Conservation (phyloP, 2,797 vertebrate genomes). For the Alcedo atthis region DNA sequence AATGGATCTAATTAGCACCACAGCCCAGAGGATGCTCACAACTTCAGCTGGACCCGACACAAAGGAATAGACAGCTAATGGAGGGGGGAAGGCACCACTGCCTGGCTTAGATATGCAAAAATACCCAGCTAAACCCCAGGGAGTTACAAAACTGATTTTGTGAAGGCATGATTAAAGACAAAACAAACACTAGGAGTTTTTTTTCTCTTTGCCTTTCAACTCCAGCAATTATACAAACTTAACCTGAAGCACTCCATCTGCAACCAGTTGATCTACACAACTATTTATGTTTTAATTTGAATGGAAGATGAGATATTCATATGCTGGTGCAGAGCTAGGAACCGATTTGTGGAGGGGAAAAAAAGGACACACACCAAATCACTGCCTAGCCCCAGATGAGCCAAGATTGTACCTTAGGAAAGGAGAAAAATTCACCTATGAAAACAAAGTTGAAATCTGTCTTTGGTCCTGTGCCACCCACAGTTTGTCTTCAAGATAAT, state of each 20-base stretch:
- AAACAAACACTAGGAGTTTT: conserved; percentile 14
- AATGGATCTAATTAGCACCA: conserved; percentile 30
- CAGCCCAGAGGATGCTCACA: not conserved
- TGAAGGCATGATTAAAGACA: conserved; percentile 49
- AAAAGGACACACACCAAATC: not conserved
- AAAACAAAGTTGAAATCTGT: not conserved
- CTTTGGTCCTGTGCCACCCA: not conserved
- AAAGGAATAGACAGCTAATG: conserved; percentile 41
- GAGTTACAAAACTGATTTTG: conserved; percentile 38
- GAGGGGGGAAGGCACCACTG: not conserved
- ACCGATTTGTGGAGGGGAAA: not conserved
- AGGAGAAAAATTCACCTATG: not conserved
- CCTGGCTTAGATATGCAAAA: conserved; percentile 53
- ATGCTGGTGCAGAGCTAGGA: not conserved
- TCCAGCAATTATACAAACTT: conserved; percentile 41
- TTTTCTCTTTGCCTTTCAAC: conserved; percentile 19
- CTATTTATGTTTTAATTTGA: not conserved
- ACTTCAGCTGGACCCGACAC: conserved; percentile 18
- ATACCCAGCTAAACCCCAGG: conserved; percentile 36
- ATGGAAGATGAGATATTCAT: not conserved
- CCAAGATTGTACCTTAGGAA: not conserved
- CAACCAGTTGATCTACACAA: not conserved
- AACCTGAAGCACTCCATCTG: conserved; percentile 30
- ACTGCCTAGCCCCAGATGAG: not conserved
- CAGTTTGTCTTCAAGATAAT: not conserved